Base-by-base conservation (phyloP, 2,888 invertebrate species). In the Microdon myrmicae region DNA sequence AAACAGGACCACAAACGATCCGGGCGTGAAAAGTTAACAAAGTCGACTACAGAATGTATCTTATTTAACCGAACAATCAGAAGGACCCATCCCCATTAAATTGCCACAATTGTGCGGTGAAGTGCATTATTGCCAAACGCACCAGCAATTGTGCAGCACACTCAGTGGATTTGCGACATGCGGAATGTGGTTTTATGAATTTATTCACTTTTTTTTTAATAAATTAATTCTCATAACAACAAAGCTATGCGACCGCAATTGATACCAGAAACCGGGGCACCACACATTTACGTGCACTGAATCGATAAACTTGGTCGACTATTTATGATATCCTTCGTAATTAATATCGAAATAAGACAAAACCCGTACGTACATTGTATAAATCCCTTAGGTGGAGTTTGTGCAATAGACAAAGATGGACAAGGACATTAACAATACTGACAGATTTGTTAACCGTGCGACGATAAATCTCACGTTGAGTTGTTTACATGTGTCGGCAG, bases 101-200 rank as follows among this genome's bases (percentile, higher is more conserved):
- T n/a, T n/a, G n/a, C 59, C 54, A 13, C 47, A 60, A 54, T 16
- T 35, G 37, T 43, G 54, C 10, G 54, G 60, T 60, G 41, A 54
- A 48, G 43, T 43, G 29, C 41, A 47, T 48, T 60, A 48, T 54
- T 60, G 60, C 54, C 60, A 60, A 60, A 54, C 31, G 47, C 47
- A 60, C 37, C 41, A 31, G 32, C 41, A 54, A 54, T 48, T 54
- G 54, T 60, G 47, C 48, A 37, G 48, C 48, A 25, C 32, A 37
- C 38, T 37, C 20, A 54, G 17, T 54, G 59, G 59, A 60, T 60
- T 47, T 60, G 53, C 59, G 53, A 47, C 23, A 41, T 54, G 28
- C 59, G 54, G 26, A 38, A 29, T 53, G 59, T 7, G 53, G 59
- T 54, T 54, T 38, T 8, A 17, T 25, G n/a, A 14, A 19, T 8